Conservation (phyloP, 2,797 vertebrate genomes). For the Mus caroli region DNA sequence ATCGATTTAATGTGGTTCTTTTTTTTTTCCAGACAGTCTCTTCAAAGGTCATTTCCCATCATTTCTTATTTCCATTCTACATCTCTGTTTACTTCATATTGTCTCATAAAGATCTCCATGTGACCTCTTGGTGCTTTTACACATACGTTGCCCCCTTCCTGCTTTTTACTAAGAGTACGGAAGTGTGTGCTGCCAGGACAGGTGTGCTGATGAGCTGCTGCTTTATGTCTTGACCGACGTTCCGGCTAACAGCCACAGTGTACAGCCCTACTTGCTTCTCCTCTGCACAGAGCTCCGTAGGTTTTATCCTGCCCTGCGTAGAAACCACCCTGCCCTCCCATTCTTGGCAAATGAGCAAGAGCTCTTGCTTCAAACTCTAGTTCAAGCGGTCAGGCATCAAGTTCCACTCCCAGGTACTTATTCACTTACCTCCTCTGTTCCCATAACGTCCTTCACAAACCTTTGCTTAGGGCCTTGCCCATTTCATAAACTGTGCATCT, state of each 20-base stretch:
- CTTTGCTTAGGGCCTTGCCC: neutral
- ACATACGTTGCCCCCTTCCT: constrained; percentile 12
- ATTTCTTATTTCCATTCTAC: constrained; percentile 66
- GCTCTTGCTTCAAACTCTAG: neutral
- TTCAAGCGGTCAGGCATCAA: neutral
- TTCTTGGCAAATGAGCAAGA: constrained; percentile 40
- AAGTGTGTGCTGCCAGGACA: neutral
- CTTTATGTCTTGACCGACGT: neutral
- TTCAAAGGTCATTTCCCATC: constrained; percentile 30
- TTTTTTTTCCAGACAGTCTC: constrained; percentile 35
- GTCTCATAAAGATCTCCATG: constrained; percentile 60
- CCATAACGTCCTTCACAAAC: neutral
- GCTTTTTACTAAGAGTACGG: constrained; percentile 12
- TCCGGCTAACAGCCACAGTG: neutral
- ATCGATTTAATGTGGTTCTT: constrained; percentile 53
- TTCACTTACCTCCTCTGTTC: neutral
- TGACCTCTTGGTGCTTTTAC: constrained; percentile 49
- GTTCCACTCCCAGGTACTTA: neutral
- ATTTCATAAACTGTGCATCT: constrained; percentile 30
- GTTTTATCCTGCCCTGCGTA: neutral
- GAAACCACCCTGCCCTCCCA: neutral
- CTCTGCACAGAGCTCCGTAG: neutral
- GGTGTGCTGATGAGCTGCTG: neutral
- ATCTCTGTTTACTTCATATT: constrained; percentile 14
- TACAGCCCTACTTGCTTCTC: neutral